Evolutionary conservation across 2,888 invertebrate genomes (phyloP), one percentile per base, ranked within the genome.

Genomic region (Phymatocera aterrima): DNA sequence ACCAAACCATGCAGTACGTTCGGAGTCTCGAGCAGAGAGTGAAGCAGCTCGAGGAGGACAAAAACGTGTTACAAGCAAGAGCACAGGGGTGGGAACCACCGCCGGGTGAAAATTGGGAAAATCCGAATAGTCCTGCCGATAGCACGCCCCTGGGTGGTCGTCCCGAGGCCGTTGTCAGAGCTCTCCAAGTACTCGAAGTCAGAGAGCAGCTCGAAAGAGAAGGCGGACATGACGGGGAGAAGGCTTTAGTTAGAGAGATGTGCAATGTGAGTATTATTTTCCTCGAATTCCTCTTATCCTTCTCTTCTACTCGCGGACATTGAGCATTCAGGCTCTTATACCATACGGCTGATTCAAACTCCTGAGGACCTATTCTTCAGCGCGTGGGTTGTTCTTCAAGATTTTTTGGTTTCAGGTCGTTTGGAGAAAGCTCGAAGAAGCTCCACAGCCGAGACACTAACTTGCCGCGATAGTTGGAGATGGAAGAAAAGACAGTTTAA

Each of bases 181-280:
- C 98, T 34, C 93, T 98, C 83, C 97, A 97, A 91, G 97, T 98
- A 82, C 92, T 98, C 82, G 97, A 98, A 91, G 96, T 97, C 64
- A 93, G 98, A 87, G 97, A 98, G 90, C 95, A 96, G 86, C 92
- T 97, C 82, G 96, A 97, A 90, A 93, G 95, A 83, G 95, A 95
- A 90, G 93, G 94, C 64, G 89, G 88, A 24, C 90, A 96, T 86
- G 95, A 97, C 84, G 96, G 97, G 18, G 98, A 98, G 90, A 97
- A 97, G 89, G 98, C 98, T 3, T 93, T 98, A 78, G 97, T 98
- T 70, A 93, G 97, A 85, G 98, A 98, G 92, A 98, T 98, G 98
- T 98, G 98, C 91, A 98, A 98, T 91, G 95, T 95, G 91, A 92
- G 94, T 91, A 81, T n/a, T n/a, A n/a, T 31, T 48, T 37, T 3